Conservation (phyloP, 1,140 invertebrate species). For the Papilio polyxenes region DNA sequence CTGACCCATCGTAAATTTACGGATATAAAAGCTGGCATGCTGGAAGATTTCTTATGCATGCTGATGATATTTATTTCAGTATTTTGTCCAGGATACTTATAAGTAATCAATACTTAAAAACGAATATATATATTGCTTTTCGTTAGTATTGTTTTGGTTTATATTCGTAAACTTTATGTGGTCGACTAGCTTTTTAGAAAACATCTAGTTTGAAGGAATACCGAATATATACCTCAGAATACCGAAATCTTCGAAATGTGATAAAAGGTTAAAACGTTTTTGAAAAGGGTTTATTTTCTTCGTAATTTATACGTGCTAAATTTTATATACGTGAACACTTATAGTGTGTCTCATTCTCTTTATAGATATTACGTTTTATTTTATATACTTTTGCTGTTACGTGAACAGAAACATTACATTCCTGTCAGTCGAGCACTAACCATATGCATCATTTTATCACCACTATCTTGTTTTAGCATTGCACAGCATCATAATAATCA, state of each 20-base stretch:
- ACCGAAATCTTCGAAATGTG: not conserved
- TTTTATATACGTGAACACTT: not conserved
- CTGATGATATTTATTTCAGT: constrained; percentile 16
- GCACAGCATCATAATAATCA: too few species aligned
- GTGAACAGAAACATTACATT: too few species aligned
- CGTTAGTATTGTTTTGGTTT: not conserved
- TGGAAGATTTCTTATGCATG: constrained; percentile 10
- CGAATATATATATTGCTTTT: not conserved
- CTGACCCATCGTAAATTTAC: constrained; percentile 26
- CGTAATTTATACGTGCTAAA: not conserved
- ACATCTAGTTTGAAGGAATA: not conserved
- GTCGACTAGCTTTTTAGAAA: not conserved
- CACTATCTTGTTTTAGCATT: too few species aligned
- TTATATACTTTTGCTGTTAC: too few species aligned
- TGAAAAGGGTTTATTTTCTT: not conserved
- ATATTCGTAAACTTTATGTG: not conserved
- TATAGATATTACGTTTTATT: too few species aligned
- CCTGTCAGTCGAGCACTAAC: too few species aligned
- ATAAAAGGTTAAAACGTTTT: not conserved
- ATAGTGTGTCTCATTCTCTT: not conserved
- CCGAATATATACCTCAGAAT: too few species aligned
- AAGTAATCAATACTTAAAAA: not conserved
- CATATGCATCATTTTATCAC: too few species aligned
- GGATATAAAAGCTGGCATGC: constrained; percentile 18
- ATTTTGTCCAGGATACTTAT: not conserved